Conservation (phyloP, 1,140 invertebrate species). For the Drosophila sp. region DNA sequence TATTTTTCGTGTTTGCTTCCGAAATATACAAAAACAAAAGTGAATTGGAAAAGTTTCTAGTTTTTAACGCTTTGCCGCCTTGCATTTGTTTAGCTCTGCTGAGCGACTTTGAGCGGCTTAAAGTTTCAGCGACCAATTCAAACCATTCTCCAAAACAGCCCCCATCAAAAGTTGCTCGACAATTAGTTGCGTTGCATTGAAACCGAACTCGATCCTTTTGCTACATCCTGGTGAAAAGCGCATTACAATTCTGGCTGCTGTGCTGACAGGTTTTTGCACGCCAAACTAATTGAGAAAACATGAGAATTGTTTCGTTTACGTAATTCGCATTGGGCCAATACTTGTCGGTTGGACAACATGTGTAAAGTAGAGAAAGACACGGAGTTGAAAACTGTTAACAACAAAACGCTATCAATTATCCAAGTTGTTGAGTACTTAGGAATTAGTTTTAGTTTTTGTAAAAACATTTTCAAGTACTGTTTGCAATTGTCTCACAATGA, state of each 20-base stretch:
- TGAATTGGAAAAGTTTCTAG: slow-evolving; percentile 78
- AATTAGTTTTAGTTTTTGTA: neutral
- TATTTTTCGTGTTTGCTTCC: slow-evolving; percentile 70
- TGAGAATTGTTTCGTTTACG: slow-evolving; percentile 28
- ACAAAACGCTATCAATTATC: slow-evolving; percentile 1
- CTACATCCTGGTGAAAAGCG: slow-evolving; percentile 13
- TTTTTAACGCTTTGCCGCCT: slow-evolving; percentile 77
- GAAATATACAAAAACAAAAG: slow-evolving; percentile 50
- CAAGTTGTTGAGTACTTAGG: neutral
- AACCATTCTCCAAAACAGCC: neutral
- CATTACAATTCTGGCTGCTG: slow-evolving; percentile 31
- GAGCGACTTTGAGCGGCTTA: slow-evolving; percentile 58
- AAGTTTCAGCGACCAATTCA: slow-evolving; percentile 37
- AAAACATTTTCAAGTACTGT: neutral
- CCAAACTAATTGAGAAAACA: slow-evolving; percentile 47
- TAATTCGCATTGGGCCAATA: neutral
- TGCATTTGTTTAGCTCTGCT: slow-evolving; percentile 69
- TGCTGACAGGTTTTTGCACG: slow-evolving; percentile 23
- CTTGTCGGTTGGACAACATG: neutral
- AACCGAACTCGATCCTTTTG: neutral
- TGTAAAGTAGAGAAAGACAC: neutral
- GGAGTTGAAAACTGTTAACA: neutral
- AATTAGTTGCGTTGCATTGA: slow-evolving; percentile 33
- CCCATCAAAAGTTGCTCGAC: slow-evolving; percentile 27
- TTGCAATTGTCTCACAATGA: neutral